Evolutionary conservation across 2,113 vertebrate species (phyloP), one percentile per base, ranked within the genome.

Genomic region (Pangasianodon hypophthalmus): DNA sequence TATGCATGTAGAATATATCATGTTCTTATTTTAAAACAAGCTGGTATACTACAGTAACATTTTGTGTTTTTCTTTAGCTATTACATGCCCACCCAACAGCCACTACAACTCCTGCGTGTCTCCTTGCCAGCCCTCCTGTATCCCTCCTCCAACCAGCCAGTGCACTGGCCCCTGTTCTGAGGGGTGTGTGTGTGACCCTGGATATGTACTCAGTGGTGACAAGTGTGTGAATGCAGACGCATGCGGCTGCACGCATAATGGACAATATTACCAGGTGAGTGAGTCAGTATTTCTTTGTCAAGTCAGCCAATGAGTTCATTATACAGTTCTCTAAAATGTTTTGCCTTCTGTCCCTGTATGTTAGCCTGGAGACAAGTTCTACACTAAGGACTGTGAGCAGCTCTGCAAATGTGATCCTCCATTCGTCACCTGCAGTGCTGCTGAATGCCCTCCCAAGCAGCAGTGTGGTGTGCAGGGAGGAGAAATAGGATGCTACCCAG

Each of bases 401-500:
- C 95, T 93, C 88, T 96, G 96, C 85, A 91, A 29, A 56, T 96
- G 96, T 88, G 24, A 95, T 2, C 88, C 92, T 32, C 94, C 95
- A 16, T 88, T 44, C 4, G 54, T 95, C 8, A 93, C 89, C 69
- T 96, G 96, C 67, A 19, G 1, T 4, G 56, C 93, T 41, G 88
- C 90, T 54, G 90, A 92, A 0, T 96, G 96, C n/a, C 95, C 95
- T 9, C 92, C 94, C 1, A 87, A 92, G 92, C 94, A 96, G 0
- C 89, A 95, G 88, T 96, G 96, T 87, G 93, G 93, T 84, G 60
- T 94, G 14, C 92, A 94, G 90, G 90, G 90, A 44, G 96, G 96
- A 85, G 73, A 93, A 6, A 92, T 96, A 46, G 96, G 95, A 87
- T 96, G 96, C 91, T 95, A 95, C 90, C 95, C 96, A n/a, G 91